Base-by-base conservation (phyloP, 2,888 invertebrate genomes). In the Napeogenes sylphis region DNA sequence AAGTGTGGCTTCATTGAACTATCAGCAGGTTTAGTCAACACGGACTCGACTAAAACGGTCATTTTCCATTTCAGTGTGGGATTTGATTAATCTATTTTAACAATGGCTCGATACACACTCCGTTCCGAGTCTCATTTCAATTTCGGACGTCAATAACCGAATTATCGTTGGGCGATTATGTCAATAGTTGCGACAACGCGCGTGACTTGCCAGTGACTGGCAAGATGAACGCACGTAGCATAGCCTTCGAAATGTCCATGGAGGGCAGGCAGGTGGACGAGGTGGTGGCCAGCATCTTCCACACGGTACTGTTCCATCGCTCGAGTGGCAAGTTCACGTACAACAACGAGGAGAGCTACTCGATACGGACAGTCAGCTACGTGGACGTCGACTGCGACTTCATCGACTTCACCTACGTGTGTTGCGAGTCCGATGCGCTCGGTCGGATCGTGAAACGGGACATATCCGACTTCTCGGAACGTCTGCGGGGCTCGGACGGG, bases 331-430 rank as follows among this genome's bases (percentile, higher is more conserved):
- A 98, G 92, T 99, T 98, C 90, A 94, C 95, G 64, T 99, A 98
- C 90, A 96, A 95, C 84, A 95, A 95, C 80, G 98, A 98, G 86
- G 96, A 96, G 75, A 97, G 95, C 85, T 99, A 99, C 87, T 97
- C 98, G 32, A 96, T 99, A 73, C 98, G 99, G 58, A 97, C 98
- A 1, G 94, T 99, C 61, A 98, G 99, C 70, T 97, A 98, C 80
- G 95, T 96, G 72, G 99, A 99, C 86, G 97, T 99, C 46, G 97
- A 98, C 86, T 99, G 99, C 91, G 97, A 99, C 86, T 98, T 98
- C 82, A 96, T 99, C 76, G 99, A 99, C 88, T 95, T 99, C 82
- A 99, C 99, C 6, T 99, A 99, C 88, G 99, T 98, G 35, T 96
- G 98, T 83, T 97, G 97, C 88, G 95, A 96, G 69, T 98, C 98